Base-by-base conservation (phyloP, 1,140 invertebrate genomes). In the Zaprionus davidi region DNA sequence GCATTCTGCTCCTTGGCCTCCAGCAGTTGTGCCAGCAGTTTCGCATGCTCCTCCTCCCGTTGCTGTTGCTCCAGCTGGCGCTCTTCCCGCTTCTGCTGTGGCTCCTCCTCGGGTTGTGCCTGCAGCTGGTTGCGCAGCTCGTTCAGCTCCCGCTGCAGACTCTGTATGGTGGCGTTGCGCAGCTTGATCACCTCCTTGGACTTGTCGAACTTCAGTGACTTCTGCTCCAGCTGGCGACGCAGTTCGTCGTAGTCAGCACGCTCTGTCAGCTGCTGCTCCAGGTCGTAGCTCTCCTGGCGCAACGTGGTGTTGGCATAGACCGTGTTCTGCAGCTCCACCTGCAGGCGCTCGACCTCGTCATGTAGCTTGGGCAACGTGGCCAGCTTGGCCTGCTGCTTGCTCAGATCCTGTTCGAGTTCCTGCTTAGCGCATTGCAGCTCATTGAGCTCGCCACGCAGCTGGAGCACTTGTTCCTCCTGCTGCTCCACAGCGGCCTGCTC, bases 1-100 rank as follows among this genome's bases (percentile, higher is more conserved):
- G 93, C 88, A 77, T 94, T 93, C 72, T 92, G 88, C 70, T 93
- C 63, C 58, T 91, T 90, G 57, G 92, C 91, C 76, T 93, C 93
- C 66, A 91, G 93, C 58, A 93, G 82, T 46, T 93, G 92, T 34
- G 93, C 88, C 76, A 59, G n/a, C 5, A 28, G 26, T 13, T 94
- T 93, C 70, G 92, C 88, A 3, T 55, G 59, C 26, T 15, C 20
- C 17, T 56, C 9, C 28, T 57, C 13, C 13, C 9, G 22, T 9
- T 31, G 2, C 9, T 11, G 57, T 44, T 62, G 31, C 34, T 67
- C 67, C 53, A 82, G 62, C 17, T 79, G 51, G 65, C 6, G 57
- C 13, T 92, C 68, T 0, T 74, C 69, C 7, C 87, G 85, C 38
- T 94, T 65, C 31, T 93, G 93, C 82, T 94, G 94, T 17, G 95